These are phyloP conservation scores for Mystacornis crossleyi DNA, from an alignment of 2,113 vertebrate genomes.

Conservation along the genomic window DNA sequence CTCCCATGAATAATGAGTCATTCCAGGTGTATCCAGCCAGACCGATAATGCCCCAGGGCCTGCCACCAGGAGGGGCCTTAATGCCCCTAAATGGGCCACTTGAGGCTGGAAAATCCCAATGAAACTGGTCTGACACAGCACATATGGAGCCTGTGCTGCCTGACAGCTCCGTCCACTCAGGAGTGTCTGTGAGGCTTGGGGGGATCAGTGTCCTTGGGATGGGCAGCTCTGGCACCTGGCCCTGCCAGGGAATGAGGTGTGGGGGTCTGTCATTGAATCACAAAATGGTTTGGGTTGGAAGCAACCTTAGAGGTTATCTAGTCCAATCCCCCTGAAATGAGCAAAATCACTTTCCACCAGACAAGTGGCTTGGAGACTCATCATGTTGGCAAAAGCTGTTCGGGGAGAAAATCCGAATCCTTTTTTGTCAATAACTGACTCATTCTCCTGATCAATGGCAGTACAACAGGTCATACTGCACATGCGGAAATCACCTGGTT, in stretches of 20 bases:
- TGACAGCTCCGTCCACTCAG: rapidly evolving
- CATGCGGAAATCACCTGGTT: rapidly evolving
- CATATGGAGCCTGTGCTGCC: rapidly evolving
- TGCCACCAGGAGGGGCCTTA: background rate
- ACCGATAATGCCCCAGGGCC: rapidly evolving
- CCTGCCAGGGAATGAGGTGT: rapidly evolving
- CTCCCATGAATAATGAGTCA: rapidly evolving
- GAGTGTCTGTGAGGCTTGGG: too few species aligned
- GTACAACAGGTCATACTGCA: background rate
- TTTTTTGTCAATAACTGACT: background rate
- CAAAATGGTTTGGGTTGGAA: background rate
- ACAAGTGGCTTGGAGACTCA: too few species aligned
- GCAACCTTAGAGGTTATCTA: background rate
- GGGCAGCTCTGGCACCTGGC: rapidly evolving
- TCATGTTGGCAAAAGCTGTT: background rate
- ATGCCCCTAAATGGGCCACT: background rate
- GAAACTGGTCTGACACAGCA: rapidly evolving
- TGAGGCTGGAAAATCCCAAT: background rate
- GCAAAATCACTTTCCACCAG: background rate
- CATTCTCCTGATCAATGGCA: rapidly evolving
- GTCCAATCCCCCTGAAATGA: background rate
- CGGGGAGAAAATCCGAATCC: rapidly evolving
- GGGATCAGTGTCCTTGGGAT: too few species aligned
- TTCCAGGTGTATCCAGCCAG: background rate
- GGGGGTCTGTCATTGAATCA: background rate